Base-by-base conservation (phyloP, 2,113 vertebrate species). In the Paralichthys olivaceus region DNA sequence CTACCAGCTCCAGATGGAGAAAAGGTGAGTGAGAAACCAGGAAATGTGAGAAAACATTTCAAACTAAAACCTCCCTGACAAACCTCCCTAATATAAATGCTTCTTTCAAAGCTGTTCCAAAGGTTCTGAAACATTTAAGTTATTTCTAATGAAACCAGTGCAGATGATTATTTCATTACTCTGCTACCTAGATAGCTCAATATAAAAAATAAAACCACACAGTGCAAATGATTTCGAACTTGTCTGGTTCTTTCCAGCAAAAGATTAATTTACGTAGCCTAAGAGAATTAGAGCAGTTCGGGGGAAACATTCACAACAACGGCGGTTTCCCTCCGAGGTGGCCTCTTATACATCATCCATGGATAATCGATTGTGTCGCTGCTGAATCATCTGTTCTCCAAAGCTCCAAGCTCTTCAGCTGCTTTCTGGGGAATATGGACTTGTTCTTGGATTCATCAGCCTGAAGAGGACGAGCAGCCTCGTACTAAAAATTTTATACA, bases 121-220 rank as follows among this genome's bases (percentile, higher is more conserved):
- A 11, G 40, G 4, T 65, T 74, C 25, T 58, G 75, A 61, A 81
- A 63, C 56, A 71, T 77, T 70, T 75, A 8, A 75, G 11, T 68
- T 22, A 29, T 37, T 61, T 61, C 63, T 6, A 59, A 17, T 53
- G 25, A 58, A 69, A 57, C 28, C 15, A 5, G 26, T n/a, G 26
- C 47, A 14, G 59, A 4, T 53, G 13, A 69, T 51, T 34, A 69
- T 51, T 34, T 40, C 2, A 76, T 55, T 37, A 61, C 22, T 45
- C 12, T 62, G 26, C 23, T 26, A 64, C 51, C 55, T 1, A 14
- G 9, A 26, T 19, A 17, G 28, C 22, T 61, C 15, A 47, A 8
- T 53, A 20, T 47, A 9, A 55, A n/a, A 25, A 20, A 49, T 1
- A 3, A 0, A 3, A 37, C 1, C 22, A 25, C 26, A 7, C 37